Conservation (phyloP, 2,888 invertebrate species). For the Drosophila eohydei region DNA sequence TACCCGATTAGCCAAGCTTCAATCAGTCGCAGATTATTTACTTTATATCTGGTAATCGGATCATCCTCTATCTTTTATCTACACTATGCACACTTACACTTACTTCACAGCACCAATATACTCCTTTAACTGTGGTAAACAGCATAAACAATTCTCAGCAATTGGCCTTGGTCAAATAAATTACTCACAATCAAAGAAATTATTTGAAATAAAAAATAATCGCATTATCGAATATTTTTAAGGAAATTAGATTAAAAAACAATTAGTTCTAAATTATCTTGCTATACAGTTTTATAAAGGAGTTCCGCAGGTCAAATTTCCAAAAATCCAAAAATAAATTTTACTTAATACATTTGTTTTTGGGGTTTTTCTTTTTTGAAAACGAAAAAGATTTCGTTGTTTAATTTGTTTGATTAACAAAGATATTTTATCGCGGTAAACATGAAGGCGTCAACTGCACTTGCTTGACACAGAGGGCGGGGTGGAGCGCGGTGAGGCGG, state of each 20-base stretch:
- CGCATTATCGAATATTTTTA: not conserved
- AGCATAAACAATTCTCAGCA: too few relatives aligned
- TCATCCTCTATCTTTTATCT: too few relatives aligned
- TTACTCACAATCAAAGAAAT: not conserved
- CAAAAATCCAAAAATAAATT: constrained; percentile 33
- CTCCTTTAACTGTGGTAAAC: too few relatives aligned
- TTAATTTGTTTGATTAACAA: constrained; percentile 75
- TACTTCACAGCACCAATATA: too few relatives aligned
- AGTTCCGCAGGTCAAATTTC: constrained; percentile 6
- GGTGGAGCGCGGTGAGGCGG: not conserved
- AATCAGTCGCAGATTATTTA: too few relatives aligned
- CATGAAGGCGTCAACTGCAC: constrained; percentile 73
- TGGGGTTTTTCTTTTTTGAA: constrained; percentile 18
- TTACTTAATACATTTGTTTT: constrained; percentile 7
- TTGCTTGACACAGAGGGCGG: constrained; percentile 34
- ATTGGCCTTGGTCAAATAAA: not conserved
- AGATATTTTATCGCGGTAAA: constrained; percentile 73
- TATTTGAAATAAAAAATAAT: not conserved
- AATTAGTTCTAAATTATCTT: not conserved
- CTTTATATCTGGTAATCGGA: too few relatives aligned
- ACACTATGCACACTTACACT: too few relatives aligned
- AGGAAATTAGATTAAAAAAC: constrained; percentile 2
- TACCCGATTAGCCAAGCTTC: too few relatives aligned
- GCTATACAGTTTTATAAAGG: constrained; percentile 1
- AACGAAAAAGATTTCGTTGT: constrained; percentile 23